A percentile compares a stretch with the other conserved stretches of the same genome.
phyloP scores from a whole-genome alignment of 2,888 invertebrate genomes.

The Mesorhabditis belari region DNA sequence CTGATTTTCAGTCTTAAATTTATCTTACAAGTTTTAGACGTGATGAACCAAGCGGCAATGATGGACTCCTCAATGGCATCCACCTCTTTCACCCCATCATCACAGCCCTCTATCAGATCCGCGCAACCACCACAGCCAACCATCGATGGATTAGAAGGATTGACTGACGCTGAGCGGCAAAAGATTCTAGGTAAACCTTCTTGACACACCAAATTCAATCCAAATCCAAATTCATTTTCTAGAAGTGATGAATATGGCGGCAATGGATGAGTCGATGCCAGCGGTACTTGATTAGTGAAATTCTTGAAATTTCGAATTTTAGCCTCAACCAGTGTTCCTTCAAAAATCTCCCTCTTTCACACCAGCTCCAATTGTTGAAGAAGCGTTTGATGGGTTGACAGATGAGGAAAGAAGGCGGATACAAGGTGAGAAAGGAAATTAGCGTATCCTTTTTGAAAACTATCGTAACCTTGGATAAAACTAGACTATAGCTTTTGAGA shows the following conservation, averaged over 20 bases:
- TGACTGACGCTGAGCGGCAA: not conserved
- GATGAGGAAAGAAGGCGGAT: not conserved
- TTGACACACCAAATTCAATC: no score
- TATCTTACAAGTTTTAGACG: not conserved
- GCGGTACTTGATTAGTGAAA: not conserved
- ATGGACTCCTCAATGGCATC: not conserved
- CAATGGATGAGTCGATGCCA: not conserved
- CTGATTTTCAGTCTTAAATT: no score
- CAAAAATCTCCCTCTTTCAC: not conserved
- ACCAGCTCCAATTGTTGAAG: not conserved
- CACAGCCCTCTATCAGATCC: not conserved
- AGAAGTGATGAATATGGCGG: slow-evolving; percentile 5
- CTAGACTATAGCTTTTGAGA: not conserved
- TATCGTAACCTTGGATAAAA: not conserved
- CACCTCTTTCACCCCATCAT: not conserved
- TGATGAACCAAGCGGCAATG: not conserved
- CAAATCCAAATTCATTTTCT: no score
- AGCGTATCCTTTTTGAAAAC: not conserved
- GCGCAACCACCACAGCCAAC: no score
- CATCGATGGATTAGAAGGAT: not conserved
- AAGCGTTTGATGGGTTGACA: not conserved
- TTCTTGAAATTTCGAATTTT: no score
- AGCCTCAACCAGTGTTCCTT: not conserved
- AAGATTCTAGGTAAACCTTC: no score
- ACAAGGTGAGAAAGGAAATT: not conserved